A percentile compares a stretch with the other conserved stretches of the same genome.
phyloP scores from a whole-genome alignment of 2,113 vertebrate genomes.

The Trichomycterus rosablanca region DNA sequence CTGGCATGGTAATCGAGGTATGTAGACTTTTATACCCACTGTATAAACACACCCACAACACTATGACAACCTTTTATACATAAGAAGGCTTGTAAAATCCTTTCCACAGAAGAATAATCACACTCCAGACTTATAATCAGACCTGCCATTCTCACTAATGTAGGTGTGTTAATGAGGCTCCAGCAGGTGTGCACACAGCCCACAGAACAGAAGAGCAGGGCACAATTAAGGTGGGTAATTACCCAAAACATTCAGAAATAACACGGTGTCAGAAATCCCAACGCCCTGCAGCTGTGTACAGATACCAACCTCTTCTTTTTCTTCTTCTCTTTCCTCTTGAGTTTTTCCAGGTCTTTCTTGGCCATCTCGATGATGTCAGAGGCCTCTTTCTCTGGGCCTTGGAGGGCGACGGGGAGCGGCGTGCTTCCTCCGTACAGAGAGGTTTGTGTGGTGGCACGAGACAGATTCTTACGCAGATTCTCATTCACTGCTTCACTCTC shows the following conservation, averaged over 20 bases:
- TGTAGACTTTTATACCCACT: no score
- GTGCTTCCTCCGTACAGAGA: conserved; percentile 72
- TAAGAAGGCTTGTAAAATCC: conserved; percentile 1
- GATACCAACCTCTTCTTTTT: conserved; percentile 84
- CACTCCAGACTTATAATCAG: conserved; percentile 7
- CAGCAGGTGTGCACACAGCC: conserved; percentile 6
- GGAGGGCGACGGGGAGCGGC: conserved; percentile 69
- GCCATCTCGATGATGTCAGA: conserved; percentile 90
- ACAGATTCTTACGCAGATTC: conserved; percentile 83
- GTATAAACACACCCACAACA: no score
- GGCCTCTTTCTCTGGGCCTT: conserved; percentile 81
- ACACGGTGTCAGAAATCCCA: neutral
- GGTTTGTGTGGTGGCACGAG: conserved; percentile 79
- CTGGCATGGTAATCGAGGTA: no score
- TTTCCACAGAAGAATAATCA: conserved; percentile 15
- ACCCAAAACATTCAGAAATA: conserved; percentile 36
- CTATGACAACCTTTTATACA: no score
- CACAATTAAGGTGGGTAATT: conserved; percentile 22
- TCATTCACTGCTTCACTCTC: conserved; percentile 94
- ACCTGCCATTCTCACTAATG: conserved; percentile 12
- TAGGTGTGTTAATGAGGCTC: neutral
- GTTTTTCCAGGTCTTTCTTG: conserved; percentile 92
- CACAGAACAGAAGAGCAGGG: neutral
- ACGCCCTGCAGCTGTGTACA: neutral
- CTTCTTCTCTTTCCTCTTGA: conserved; percentile 90